Base-by-base conservation (phyloP, 2,888 invertebrate species). In the Syritta pipiens region DNA sequence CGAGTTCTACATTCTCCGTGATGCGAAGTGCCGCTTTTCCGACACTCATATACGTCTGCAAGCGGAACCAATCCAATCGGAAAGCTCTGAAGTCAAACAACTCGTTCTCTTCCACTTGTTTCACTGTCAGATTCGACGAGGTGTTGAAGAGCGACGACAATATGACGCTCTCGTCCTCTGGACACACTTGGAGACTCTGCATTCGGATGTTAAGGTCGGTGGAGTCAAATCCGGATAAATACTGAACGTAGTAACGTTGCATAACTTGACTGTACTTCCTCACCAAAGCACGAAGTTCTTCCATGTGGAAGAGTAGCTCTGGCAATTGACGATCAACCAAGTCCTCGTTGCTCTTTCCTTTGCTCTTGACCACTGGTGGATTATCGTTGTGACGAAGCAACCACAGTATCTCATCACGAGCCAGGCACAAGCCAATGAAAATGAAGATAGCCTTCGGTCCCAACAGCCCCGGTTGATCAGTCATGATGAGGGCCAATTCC, bases 361-460 rank as follows among this genome's bases (percentile, higher is more conserved):
- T 97, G 10, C 93, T 93, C 87, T 95, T 96, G 82, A 95, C 93
- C 65, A 92, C 91, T 1, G 98, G 98, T 30, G 97, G 97, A 89
- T 98, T 98, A 84, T 97, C 97, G 87, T 96, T 96, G 87, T 99
- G 99, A 0, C 99, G 92, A 42, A 99, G 88, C 46, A 99, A 90
- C 99, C 99, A 99, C 51, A 95, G 92, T 17, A 99, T 96, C 90
- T 99, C 99, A 90, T 99, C 99, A 84, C 99, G 92, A 0, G 98
- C 95, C 88, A 97, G 95, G 81, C 97, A 97, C 6, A 99, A 90
- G 0, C 96, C 99, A 92, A 99, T 98, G 86, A 99, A 96, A 82
- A 99, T 96, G 85, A 97, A 93, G 68, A 99, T 90, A 4, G 97
- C 97, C 90, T 99, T 99, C 0, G 99, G 99, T 0, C 99, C 99